Evolutionary conservation across 2,888 invertebrate genomes (phyloP).

Genomic region (Ecliptopera silaceata): DNA sequence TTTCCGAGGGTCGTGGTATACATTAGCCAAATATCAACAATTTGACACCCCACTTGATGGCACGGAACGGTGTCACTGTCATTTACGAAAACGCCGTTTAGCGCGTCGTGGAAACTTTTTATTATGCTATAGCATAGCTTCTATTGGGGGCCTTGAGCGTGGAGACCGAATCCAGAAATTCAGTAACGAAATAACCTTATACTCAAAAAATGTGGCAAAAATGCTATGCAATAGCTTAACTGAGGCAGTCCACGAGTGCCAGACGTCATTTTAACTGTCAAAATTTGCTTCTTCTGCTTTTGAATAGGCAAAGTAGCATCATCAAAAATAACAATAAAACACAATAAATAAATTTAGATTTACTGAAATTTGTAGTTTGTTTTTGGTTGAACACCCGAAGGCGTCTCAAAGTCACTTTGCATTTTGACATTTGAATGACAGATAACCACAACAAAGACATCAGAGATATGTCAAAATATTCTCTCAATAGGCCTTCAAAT

Average conservation of each 20-base stretch:
- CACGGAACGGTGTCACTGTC: slow-evolving; percentile 53
- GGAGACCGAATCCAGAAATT: too few relatives aligned
- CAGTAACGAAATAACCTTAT: too few relatives aligned
- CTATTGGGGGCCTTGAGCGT: too few relatives aligned
- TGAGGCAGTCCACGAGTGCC: too few relatives aligned
- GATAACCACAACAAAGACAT: slow-evolving; percentile 16
- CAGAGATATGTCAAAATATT: slow-evolving; percentile 21
- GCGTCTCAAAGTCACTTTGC: slow-evolving; percentile 7
- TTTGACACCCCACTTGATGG: slow-evolving; percentile 38
- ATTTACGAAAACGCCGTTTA: slow-evolving; percentile 29
- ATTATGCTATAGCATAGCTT: too few relatives aligned
- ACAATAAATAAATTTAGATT: too few relatives aligned
- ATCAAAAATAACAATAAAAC: too few relatives aligned
- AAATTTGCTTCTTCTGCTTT: too few relatives aligned
- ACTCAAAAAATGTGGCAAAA: too few relatives aligned
- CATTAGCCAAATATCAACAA: slow-evolving; percentile 57
- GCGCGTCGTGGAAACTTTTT: slow-evolving; percentile 1
- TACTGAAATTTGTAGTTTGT: too few relatives aligned
- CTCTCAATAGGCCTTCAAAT: slow-evolving; percentile 30
- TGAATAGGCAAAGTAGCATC: too few relatives aligned
- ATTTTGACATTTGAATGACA: slow-evolving; percentile 25
- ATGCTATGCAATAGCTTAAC: too few relatives aligned
- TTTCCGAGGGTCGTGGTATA: slow-evolving; percentile 61
- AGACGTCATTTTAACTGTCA: neutral
- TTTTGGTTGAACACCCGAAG: slow-evolving; percentile 20